These are phyloP conservation scores for Oscarella lobularis DNA, from an alignment of 37 sponge, comb jelly and placozoan species.

Conservation along the genomic window DNA sequence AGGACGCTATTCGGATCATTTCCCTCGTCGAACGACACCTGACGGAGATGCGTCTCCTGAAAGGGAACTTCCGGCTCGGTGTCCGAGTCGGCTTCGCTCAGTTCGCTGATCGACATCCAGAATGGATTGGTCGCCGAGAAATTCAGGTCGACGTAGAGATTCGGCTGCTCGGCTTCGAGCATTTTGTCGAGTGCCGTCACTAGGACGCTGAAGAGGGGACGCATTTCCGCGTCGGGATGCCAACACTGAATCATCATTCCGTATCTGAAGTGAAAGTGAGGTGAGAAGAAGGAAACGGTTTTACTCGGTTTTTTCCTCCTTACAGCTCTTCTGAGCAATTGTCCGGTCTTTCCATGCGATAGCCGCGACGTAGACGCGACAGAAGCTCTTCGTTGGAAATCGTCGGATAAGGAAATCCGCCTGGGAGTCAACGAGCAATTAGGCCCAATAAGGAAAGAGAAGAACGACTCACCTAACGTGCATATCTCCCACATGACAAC, in stretches of 20 bases:
- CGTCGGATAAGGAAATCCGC: conserved; percentile 56
- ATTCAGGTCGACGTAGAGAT: not conserved
- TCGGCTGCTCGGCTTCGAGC: not conserved
- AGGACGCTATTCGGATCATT: not conserved
- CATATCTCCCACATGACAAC: not conserved
- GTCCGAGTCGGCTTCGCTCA: not conserved
- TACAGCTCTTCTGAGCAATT: conserved; percentile 61
- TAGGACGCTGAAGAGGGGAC: not conserved
- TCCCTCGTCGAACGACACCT: not conserved
- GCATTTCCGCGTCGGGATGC: not conserved
- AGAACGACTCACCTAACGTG: not conserved
- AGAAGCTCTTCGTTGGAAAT: conserved; percentile 43
- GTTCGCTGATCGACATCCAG: not conserved
- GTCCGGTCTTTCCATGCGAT: conserved; percentile 70
- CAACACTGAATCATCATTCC: not conserved
- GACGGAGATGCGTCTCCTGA: not conserved
- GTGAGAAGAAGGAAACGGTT: too few relatives aligned
- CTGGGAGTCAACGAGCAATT: conserved; percentile 11
- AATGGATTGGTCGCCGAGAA: not conserved
- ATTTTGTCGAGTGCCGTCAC: not conserved
- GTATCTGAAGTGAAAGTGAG: too few relatives aligned
- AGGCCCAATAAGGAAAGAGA: too few relatives aligned
- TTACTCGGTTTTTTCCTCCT: conserved; percentile 14
- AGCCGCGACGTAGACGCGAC: conserved; percentile 23
- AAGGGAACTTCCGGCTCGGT: not conserved